Conservation (phyloP, 2,888 invertebrate genomes). For the Cephus pygmeus region DNA sequence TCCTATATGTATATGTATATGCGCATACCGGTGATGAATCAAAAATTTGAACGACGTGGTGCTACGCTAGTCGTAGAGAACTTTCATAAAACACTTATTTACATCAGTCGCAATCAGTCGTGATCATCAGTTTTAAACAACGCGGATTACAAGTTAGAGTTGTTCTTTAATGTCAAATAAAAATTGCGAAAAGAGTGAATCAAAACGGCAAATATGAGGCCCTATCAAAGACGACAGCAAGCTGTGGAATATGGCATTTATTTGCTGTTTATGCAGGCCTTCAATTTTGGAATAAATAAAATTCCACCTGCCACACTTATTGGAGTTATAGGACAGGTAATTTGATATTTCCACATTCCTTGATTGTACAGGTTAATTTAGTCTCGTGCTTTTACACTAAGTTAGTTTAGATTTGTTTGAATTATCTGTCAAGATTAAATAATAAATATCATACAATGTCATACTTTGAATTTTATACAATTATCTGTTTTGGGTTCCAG, state of each 20-base stretch:
- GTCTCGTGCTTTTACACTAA: background rate
- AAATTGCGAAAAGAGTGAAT: background rate
- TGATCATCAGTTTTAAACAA: background rate
- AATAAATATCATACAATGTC: background rate
- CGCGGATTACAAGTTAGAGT: background rate
- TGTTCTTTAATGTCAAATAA: background rate
- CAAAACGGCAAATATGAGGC: slow-evolving; percentile 26
- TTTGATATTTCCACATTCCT: slow-evolving; percentile 8
- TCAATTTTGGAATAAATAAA: slow-evolving; percentile 65
- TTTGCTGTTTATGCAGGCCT: slow-evolving; percentile 51
- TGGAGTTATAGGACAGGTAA: slow-evolving; percentile 64
- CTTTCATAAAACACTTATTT: background rate
- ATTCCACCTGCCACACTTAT: slow-evolving; percentile 71
- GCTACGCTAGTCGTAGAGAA: background rate
- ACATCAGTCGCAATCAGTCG: background rate
- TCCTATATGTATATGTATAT: background rate
- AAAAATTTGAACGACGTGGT: background rate
- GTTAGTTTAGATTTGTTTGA: background rate
- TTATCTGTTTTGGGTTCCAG: slow-evolving; percentile 51
- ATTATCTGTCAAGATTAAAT: background rate
- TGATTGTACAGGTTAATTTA: background rate
- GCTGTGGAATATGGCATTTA: slow-evolving; percentile 57
- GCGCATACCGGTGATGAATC: too few species aligned
- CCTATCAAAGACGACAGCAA: slow-evolving; percentile 52
- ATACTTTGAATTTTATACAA: background rate